Percentiles rank a stretch among this genome's conserved stretches.
Evolutionary conservation across 30 jellyfish, hydroid and myxozoan genomes (phyloP).

Genomic region (Haliclystus octoradiatus): DNA sequence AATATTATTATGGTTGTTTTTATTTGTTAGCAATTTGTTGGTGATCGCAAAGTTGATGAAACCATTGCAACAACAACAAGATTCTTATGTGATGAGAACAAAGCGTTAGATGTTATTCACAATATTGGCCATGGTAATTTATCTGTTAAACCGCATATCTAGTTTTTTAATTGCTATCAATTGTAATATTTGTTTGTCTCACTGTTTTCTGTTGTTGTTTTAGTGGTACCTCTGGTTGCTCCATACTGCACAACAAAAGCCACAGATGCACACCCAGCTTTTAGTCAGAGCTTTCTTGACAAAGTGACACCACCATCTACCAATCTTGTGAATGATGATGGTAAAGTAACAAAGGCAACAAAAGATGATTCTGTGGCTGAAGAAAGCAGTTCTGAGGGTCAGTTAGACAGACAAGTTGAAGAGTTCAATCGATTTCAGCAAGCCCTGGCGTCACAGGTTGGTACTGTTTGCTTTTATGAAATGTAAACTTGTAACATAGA

Average conservation of each 20-base stretch:
- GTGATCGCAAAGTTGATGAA: slow-evolving; percentile 48
- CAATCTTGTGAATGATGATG: not conserved
- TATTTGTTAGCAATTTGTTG: slow-evolving; percentile 21
- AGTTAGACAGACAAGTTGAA: not conserved
- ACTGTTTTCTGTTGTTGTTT: too few species aligned
- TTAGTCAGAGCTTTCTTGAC: not conserved
- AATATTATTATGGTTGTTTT: not conserved
- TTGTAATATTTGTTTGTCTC: too few species aligned
- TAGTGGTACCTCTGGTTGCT: not conserved
- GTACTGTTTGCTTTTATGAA: too few species aligned
- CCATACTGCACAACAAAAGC: not conserved
- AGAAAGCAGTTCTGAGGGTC: not conserved
- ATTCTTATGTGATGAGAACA: slow-evolving; percentile 17
- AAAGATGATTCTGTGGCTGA: too few species aligned
- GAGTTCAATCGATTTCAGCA: not conserved
- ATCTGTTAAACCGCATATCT: too few species aligned
- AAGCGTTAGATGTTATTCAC: slow-evolving; percentile 8
- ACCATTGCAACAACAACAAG: slow-evolving; percentile 34
- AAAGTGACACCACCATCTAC: not conserved
- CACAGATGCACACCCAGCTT: not conserved
- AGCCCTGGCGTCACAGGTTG: too few species aligned
- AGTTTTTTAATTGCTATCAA: too few species aligned
- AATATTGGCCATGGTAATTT: not conserved
- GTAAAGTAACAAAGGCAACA: too few species aligned
- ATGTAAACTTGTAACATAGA: too few species aligned